phyloP scores from a whole-genome alignment of 2,797 vertebrate species.

The Liasis olivaceus region DNA sequence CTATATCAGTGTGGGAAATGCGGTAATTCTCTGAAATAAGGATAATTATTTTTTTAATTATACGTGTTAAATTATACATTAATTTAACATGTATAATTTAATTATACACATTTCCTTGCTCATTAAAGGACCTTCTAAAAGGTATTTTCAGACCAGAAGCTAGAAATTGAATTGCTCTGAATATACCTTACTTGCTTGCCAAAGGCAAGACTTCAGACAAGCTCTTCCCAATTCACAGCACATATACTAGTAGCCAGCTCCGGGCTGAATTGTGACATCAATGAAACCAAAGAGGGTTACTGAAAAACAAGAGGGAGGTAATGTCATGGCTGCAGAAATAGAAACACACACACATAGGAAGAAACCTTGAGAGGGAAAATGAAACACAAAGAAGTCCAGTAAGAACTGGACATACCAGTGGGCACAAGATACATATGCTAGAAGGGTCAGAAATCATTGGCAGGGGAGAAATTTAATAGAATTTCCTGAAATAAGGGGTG shows the following conservation, averaged over 20 bases:
- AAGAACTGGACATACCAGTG: background rate
- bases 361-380: background rate
- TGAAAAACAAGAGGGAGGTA: background rate
- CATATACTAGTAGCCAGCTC: background rate
- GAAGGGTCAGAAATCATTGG: background rate
- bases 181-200: background rate
- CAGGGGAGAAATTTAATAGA: background rate
- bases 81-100: no score
- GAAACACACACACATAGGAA: background rate
- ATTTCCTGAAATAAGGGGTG: background rate
- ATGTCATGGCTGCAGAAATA: background rate
- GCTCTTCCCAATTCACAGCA: background rate
- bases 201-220: background rate
- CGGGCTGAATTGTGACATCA: background rate
- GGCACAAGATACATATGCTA: background rate
- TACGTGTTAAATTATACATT: no score
- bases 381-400: background rate
- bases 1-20: constrained; percentile 6
- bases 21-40: background rate
- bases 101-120: background rate
- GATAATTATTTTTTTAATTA: no score
- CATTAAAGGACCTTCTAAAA: background rate
- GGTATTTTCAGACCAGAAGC: background rate
- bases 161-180: background rate
- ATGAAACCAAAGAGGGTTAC: background rate